A percentile compares a stretch with the other conserved stretches of the same genome.
phyloP scores from a whole-genome alignment of 2,888 invertebrate genomes.

The Sipha maydis region DNA sequence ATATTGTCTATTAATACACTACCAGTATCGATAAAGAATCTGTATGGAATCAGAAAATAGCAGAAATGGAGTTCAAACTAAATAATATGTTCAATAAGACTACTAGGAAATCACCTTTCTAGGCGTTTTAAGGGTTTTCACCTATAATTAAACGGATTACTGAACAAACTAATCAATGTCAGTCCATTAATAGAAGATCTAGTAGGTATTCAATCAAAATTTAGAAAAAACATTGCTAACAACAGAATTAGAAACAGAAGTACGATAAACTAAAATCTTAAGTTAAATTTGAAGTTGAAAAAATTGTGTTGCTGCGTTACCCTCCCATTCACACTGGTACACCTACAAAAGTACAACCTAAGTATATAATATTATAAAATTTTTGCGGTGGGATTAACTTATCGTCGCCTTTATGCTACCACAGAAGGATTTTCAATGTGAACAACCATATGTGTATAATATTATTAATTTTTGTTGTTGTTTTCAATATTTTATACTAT shows the following conservation, averaged over 20 bases:
- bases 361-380: background rate
- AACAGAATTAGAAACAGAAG: background rate
- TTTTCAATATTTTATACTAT: too few species aligned
- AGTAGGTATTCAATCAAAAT: background rate
- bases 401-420: background rate
- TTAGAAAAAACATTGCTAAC: background rate
- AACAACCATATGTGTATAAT: too few species aligned
- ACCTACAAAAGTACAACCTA: background rate
- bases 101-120: background rate
- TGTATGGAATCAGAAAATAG: background rate
- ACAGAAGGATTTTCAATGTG: too few species aligned
- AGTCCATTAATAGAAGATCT: background rate
- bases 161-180: background rate
- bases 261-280: background rate
- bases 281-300: background rate
- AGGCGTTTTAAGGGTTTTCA: background rate
- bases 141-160: background rate
- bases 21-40: background rate
- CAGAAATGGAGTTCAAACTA: background rate
- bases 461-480: too few species aligned
- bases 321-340: background rate
- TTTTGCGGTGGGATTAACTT: background rate
- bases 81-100: constrained; percentile 1
- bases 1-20: background rate
- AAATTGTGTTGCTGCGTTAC: background rate